Conservation (phyloP, 2,113 vertebrate species). For the Polypterus bichir region DNA sequence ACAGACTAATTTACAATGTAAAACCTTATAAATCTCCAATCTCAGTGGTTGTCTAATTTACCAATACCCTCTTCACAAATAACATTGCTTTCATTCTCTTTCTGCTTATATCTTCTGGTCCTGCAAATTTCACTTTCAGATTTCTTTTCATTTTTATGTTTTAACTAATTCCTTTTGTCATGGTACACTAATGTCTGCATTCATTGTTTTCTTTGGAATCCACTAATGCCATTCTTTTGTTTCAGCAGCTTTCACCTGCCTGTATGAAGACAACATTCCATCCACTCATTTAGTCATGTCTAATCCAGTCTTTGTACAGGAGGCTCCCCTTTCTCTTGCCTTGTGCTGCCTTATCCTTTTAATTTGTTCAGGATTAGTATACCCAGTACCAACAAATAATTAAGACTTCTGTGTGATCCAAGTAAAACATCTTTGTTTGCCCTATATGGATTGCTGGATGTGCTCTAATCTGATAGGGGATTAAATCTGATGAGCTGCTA, state of each 20-base stretch:
- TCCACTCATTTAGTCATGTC: not conserved
- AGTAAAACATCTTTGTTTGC: too few species aligned
- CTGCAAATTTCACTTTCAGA: not conserved
- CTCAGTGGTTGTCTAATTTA: not conserved
- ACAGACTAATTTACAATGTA: too few species aligned
- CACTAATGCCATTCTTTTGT: not conserved
- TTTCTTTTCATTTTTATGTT: not conserved
- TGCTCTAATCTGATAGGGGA: too few species aligned
- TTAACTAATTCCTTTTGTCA: not conserved
- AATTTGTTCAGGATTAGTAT: too few species aligned
- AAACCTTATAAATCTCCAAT: not conserved
- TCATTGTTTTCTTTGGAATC: not conserved
- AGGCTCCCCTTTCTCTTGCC: not conserved
- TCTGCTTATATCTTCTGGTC: not conserved
- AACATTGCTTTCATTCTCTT: not conserved
- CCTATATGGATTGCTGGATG: too few species aligned
- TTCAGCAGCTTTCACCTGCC: not conserved
- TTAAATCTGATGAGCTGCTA: too few species aligned
- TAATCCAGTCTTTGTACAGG: not conserved
- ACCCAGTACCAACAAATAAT: too few species aligned
- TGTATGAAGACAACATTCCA: not conserved
- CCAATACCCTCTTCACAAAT: not conserved
- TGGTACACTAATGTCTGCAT: not conserved
- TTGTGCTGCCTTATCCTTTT: not conserved
- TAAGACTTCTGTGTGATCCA: too few species aligned